phyloP scores from a whole-genome alignment of 1,140 invertebrate genomes.

The Melanaphis sacchari region DNA sequence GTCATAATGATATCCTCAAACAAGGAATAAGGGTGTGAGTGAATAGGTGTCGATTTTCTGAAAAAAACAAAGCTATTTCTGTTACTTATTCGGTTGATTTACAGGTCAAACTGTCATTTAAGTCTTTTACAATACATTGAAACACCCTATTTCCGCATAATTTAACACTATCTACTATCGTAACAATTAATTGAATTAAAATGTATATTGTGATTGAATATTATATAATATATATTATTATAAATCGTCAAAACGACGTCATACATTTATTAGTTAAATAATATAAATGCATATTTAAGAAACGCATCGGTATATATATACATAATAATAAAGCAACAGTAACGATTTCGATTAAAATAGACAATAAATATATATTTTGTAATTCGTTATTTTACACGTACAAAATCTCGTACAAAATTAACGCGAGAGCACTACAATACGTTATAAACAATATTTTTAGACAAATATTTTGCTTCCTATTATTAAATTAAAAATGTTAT shows the following conservation, averaged over 20 bases:
- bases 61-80: background rate
- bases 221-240: background rate
- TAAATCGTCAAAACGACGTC: background rate
- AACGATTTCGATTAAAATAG: background rate
- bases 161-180: background rate
- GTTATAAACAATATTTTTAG: background rate
- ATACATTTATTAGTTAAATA: background rate
- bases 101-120: background rate
- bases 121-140: background rate
- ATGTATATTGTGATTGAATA: background rate
- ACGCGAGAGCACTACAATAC: background rate
- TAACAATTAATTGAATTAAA: background rate
- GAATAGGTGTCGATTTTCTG: background rate
- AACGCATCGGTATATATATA: background rate
- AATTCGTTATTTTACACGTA: no score
- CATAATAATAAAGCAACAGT: background rate
- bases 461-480: background rate
- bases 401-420: background rate
- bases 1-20: background rate
- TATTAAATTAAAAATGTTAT: background rate
- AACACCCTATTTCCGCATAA: background rate
- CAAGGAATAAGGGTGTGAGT: background rate
- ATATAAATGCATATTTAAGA: background rate
- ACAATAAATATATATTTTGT: background rate
- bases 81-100: background rate